Evolutionary conservation across 64 coral and sea anemone species (phyloP), one percentile per base, ranked within the genome.

Genomic region (Porites lutea): DNA sequence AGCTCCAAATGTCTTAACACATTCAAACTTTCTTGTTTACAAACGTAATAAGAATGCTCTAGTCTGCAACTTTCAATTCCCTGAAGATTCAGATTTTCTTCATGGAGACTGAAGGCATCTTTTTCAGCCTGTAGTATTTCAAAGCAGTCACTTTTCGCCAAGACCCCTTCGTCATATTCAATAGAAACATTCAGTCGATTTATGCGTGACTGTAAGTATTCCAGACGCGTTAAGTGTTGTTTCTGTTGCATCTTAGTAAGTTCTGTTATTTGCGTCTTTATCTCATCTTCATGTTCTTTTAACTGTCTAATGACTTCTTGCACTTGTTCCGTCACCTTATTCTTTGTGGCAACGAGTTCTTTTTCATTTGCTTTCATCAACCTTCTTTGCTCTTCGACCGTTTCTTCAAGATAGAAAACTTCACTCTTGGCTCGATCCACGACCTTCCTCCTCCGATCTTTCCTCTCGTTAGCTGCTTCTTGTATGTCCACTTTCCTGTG

Each of bases 401-500:
- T 79, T 13, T 16, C 52, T 43, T 79, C 77, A 55, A 79, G 6
- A 79, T 8, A 2, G 12, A 43, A 3, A 45, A 79, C 6, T 60
- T 79, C 51, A 4, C 1, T 20, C 53, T 79, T 58, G 13, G 77
- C 52, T 59, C 21, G 37, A 22, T 23, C 52, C 18, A 79, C 13
- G 52, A 79, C 5, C 15, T 60, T 60, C 12, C 10, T n/a, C 53
- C 18, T 6, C 43, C 20, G 55, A 8, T 13, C 4, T 43, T 79
- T 58, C 10, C 11, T 19, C 10, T 79, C 77, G 60, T 79, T 22
- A 37, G 77, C 77, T 11, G 54, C 77, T 59, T 59, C 18, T 47
- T 62, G 79, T 46, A 82, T 62, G 5, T 82, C 59, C 27, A 63
- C 79, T 43, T 62, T 82, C 16, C 21, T 8, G 14, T 82, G 79